Percentiles rank a stretch among this genome's conserved stretches.
These are phyloP conservation scores for Lochmaea capreae DNA, from an alignment of 2,888 invertebrate species.

Conservation along the genomic window DNA sequence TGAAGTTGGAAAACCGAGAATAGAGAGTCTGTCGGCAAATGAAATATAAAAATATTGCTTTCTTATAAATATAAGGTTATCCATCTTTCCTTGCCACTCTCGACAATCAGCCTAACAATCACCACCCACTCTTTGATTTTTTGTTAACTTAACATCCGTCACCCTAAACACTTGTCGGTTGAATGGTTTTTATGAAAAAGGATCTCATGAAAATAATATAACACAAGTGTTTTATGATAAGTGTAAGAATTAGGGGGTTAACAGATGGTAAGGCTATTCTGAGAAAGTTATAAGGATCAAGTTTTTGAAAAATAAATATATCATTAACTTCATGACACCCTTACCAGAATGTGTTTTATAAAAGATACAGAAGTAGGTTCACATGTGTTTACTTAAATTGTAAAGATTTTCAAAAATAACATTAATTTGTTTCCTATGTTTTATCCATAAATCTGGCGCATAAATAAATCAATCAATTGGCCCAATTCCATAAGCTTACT, in stretches of 20 bases:
- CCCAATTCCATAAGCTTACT: too few species aligned
- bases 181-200: constrained; percentile 12
- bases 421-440: too few species aligned
- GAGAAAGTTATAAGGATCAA: neutral
- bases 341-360: neutral
- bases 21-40: too few species aligned
- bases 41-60: neutral
- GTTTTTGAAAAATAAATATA: neutral
- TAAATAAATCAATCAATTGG: too few species aligned
- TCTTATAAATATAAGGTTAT: neutral
- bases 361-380: neutral
- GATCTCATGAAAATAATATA: constrained; percentile 7
- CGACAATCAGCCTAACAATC: neutral
- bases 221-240: constrained; percentile 14
- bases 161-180: neutral
- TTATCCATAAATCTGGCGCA: too few species aligned
- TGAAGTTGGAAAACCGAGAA: too few species aligned
- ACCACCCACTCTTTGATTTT: neutral
- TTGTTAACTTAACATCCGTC: neutral
- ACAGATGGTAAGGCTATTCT: neutral
- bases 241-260: constrained; percentile 1
- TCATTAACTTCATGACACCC: neutral
- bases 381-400: neutral
- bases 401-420: neutral
- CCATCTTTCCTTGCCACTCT: neutral